Percentiles rank a stretch among this genome's conserved stretches.
phyloP scores from a whole-genome alignment of 2,888 invertebrate species.

The Gymnoscelis rufifasciata region DNA sequence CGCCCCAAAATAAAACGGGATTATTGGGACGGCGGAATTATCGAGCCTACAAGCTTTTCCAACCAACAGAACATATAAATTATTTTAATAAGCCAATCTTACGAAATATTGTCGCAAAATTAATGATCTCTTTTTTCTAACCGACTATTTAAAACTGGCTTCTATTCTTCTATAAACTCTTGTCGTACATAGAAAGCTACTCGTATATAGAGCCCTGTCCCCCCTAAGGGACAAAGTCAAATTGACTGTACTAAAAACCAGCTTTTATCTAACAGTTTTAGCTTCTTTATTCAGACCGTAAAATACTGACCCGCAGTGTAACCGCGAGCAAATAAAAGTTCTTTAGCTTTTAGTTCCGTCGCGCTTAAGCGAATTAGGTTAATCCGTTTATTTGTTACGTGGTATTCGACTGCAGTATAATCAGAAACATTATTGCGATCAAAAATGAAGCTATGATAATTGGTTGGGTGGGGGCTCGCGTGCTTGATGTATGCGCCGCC shows the following conservation, averaged over 20 bases:
- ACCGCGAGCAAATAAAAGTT: conserved; percentile 6
- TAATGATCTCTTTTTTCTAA: too few species aligned
- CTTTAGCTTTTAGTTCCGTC: conserved; percentile 5
- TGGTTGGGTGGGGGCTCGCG: conserved; percentile 56
- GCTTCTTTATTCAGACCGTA: conserved; percentile 1
- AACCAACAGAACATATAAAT: not conserved
- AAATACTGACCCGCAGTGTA: conserved; percentile 3
- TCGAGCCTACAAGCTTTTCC: not conserved
- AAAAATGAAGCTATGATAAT: conserved; percentile 65
- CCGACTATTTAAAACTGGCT: too few species aligned
- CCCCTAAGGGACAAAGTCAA: too few species aligned
- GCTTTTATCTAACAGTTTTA: not conserved
- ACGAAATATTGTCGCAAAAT: too few species aligned
- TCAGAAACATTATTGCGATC: conserved; percentile 46
- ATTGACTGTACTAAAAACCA: not conserved
- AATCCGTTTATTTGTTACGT: conserved; percentile 11
- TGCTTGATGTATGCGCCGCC: conserved; percentile 77
- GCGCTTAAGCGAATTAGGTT: conserved; percentile 1
- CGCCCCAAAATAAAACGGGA: conserved; percentile 1
- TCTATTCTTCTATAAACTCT: too few species aligned
- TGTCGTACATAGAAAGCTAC: too few species aligned
- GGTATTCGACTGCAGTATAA: conserved; percentile 33
- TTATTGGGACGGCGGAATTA: not conserved
- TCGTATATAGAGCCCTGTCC: too few species aligned
- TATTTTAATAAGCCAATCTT: too few species aligned